Percentiles rank a stretch among this genome's conserved stretches.
Evolutionary conservation across 64 coral and sea anemone genomes (phyloP).

Genomic region (Montipora sp.): DNA sequence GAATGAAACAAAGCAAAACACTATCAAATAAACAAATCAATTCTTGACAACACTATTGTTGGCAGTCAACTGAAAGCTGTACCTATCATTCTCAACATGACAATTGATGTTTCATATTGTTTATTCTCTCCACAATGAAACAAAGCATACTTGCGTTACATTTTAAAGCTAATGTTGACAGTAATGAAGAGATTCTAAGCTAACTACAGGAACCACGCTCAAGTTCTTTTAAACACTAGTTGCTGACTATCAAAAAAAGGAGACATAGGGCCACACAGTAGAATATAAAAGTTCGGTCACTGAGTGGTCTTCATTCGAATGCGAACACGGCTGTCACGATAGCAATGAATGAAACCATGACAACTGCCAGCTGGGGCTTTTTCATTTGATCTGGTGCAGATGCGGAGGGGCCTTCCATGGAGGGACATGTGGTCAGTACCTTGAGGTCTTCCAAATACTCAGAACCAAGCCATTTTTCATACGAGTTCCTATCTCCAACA

Average conservation of each 20-base stretch:
- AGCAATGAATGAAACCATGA: neutral
- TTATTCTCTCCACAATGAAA: no score
- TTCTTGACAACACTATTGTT: no score
- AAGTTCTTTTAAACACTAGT: neutral
- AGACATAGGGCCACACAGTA: neutral
- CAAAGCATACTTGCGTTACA: no score
- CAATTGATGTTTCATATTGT: no score
- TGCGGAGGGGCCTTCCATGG: neutral
- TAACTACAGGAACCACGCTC: no score
- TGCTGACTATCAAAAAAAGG: no score
- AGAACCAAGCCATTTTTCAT: constrained; percentile 33
- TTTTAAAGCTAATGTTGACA: no score
- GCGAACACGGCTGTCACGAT: neutral
- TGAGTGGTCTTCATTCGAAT: neutral
- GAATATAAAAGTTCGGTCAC: neutral
- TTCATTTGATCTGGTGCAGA: neutral
- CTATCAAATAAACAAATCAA: no score
- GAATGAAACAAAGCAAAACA: no score
- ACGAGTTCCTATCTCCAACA: constrained; percentile 28
- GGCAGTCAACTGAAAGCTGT: no score
- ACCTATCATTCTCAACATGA: no score
- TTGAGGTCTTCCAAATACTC: constrained; percentile 25
- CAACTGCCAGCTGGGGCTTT: neutral
- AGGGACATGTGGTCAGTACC: neutral
- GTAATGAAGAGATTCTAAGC: no score